phyloP scores from a whole-genome alignment of 2,888 invertebrate genomes.

The Cerceris rybyensis region DNA sequence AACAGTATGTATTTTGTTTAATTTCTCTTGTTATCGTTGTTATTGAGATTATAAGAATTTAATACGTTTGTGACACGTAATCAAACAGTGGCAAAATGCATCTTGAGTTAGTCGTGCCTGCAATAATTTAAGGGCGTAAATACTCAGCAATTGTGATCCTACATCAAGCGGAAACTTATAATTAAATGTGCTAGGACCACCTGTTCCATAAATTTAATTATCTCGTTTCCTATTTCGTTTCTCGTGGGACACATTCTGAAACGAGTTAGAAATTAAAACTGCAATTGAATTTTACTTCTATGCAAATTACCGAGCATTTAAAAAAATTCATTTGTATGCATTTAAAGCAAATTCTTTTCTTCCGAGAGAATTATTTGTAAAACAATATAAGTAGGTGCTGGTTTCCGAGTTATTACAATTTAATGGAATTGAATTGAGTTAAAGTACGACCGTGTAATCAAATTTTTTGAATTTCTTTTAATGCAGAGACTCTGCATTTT shows the following conservation, averaged over 20 bases:
- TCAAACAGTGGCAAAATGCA: not conserved
- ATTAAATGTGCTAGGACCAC: conserved; percentile 45
- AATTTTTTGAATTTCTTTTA: no score
- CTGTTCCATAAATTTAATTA: conserved; percentile 49
- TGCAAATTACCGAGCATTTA: conserved; percentile 26
- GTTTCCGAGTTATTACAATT: no score
- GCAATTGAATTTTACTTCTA: conserved; percentile 24
- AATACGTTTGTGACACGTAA: no score
- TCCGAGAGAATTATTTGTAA: no score
- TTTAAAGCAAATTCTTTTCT: not conserved
- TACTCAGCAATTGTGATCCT: not conserved
- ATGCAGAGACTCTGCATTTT: no score
- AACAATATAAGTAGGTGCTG: no score
- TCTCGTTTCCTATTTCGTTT: not conserved
- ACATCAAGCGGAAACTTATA: conserved; percentile 19
- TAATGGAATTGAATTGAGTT: no score
- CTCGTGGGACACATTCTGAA: not conserved
- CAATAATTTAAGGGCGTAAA: conserved; percentile 3
- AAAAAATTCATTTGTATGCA: not conserved
- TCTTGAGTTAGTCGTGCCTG: not conserved
- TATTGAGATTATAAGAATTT: no score
- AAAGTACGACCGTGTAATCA: no score
- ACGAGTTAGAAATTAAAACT: conserved; percentile 27
- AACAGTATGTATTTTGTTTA: no score
- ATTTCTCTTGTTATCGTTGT: no score